Base-by-base conservation (phyloP, 2,113 vertebrate species). In the Sturnus vulgaris region DNA sequence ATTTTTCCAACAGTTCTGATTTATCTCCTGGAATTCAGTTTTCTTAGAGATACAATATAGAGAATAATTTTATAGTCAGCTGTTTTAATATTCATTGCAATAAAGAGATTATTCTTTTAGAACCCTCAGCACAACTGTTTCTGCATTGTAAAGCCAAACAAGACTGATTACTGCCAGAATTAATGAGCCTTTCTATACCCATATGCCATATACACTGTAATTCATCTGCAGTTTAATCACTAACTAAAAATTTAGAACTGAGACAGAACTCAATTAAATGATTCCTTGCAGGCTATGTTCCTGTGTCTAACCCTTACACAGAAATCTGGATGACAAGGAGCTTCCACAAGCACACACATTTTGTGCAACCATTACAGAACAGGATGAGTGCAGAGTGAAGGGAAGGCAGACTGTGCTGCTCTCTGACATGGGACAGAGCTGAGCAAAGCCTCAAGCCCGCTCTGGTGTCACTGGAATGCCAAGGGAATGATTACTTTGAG, bases 1-100 rank as follows among this genome's bases (percentile, higher is more conserved):
- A 70, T 97, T 96, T 95, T 86, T 95, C 93, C 92, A 95, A 52
- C 77, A 93, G 75, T 80, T 93, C 89, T 61, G 78, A 72, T 60
- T 96, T 75, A 70, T 92, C 69, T 96, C 61, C 91, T 85, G 93
- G 53, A 91, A 90, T 88, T 92, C 15, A 10, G 78, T 96, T 82
- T 93, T 90, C 77, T n/a, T 64, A 57, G 63, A 86, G 47, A 78
- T 90, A 78, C 35, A 66, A 39, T 55, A 91, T 55, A 77, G 92
- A 82, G 86, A 88, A 70, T 72, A 22, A 83, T 65, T 90, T 93
- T 95, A 86, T 93, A 70, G 66, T 53, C 93, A 94, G 75, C 92
- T 95, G 86, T 47, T 95, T 73, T 75, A 86, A 90, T 84, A 94
- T 88, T 75, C 55, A 90, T 78, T 90, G 50, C 75, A 90, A 80